Evolutionary conservation across 1,140 invertebrate species (phyloP).

Genomic region (Cotesia chilonis): DNA sequence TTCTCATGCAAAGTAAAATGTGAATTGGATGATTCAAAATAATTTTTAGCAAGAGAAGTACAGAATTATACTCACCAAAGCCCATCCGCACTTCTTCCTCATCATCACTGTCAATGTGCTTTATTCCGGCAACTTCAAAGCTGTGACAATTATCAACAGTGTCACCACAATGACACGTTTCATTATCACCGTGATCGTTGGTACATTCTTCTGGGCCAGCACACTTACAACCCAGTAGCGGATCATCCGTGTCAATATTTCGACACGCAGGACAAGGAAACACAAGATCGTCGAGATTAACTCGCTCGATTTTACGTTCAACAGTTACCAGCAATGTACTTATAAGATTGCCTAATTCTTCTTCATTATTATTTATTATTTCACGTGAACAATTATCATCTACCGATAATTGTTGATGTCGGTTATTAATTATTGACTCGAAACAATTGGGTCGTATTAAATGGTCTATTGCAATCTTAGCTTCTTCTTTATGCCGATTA

Average conservation of each 20-base stretch:
- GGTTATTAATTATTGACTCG: constrained; percentile 28
- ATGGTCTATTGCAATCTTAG: constrained; percentile 32
- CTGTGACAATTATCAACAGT: constrained; percentile 51
- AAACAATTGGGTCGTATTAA: constrained; percentile 27
- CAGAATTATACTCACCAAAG: constrained; percentile 56
- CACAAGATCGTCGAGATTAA: constrained; percentile 72
- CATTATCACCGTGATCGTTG: constrained; percentile 25
- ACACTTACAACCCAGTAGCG: constrained; percentile 59
- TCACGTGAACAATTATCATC: constrained; percentile 37
- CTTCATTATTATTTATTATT: constrained; percentile 60
- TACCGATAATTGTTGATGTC: background rate
- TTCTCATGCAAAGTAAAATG: no score
- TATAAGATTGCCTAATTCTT: constrained; percentile 67
- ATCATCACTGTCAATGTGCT: constrained; percentile 78
- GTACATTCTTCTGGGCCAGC: constrained; percentile 50
- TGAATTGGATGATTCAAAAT: background rate
- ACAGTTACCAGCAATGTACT: constrained; percentile 72
- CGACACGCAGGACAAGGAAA: constrained; percentile 70
- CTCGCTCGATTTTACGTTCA: constrained; percentile 73
- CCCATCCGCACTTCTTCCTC: constrained; percentile 69
- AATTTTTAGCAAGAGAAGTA: background rate
- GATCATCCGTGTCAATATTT: constrained; percentile 66
- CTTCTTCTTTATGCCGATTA: constrained; percentile 30
- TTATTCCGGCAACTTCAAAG: constrained; percentile 74
- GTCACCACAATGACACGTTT: constrained; percentile 37